These are phyloP conservation scores for Agriopis aurantiaria DNA, from an alignment of 2,888 invertebrate genomes.

Conservation along the genomic window DNA sequence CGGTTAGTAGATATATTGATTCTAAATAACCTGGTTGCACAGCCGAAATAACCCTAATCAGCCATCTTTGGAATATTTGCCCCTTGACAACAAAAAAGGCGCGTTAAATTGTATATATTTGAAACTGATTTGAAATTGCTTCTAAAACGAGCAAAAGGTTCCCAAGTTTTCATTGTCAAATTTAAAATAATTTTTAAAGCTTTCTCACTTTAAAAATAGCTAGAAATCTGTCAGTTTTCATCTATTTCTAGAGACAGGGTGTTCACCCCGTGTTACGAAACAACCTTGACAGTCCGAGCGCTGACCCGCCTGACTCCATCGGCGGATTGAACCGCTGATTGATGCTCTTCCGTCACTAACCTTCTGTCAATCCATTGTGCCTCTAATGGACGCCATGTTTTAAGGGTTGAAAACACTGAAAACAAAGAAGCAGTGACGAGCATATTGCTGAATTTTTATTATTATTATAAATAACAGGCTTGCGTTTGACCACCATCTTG, in stretches of 20 bases:
- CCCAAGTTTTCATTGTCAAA: neutral
- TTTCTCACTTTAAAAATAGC: slow-evolving; percentile 4
- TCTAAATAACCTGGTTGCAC: too few relatives aligned
- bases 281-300: slow-evolving; percentile 27
- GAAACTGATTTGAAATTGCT: too few relatives aligned
- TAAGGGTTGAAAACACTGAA: slow-evolving; percentile 8
- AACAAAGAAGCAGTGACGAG: slow-evolving; percentile 1
- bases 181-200: neutral
- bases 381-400: slow-evolving; percentile 13
- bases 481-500: too few relatives aligned
- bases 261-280: slow-evolving; percentile 6
- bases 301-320: slow-evolving; percentile 36
- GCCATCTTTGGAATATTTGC: too few relatives aligned
- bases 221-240: neutral
- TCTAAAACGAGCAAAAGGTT: neutral
- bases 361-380: slow-evolving; percentile 21
- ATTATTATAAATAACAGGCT: too few relatives aligned
- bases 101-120: too few relatives aligned
- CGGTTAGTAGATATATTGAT: too few relatives aligned
- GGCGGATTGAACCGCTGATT: slow-evolving; percentile 41
- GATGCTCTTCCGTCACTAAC: slow-evolving; percentile 39
- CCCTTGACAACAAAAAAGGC: too few relatives aligned
- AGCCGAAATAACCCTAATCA: too few relatives aligned
- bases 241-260: slow-evolving; percentile 23
- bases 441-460: neutral